These are phyloP conservation scores for Apeltes quadracus DNA, from an alignment of 2,113 vertebrate species.

Conservation along the genomic window DNA sequence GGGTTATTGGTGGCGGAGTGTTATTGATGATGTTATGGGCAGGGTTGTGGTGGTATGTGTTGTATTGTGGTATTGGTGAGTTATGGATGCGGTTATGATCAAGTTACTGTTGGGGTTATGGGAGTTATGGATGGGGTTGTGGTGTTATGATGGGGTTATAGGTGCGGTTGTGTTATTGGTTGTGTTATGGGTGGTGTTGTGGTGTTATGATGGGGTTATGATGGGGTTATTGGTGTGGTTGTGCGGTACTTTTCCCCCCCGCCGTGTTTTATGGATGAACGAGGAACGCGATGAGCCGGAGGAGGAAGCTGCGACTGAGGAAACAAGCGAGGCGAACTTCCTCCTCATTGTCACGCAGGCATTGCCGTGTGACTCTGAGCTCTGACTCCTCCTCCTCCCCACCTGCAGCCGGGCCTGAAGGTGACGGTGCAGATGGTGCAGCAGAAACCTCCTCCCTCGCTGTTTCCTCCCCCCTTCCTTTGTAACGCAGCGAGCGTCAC, in stretches of 20 bases:
- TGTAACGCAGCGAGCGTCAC: background rate
- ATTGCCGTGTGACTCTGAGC: background rate
- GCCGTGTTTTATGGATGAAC: background rate
- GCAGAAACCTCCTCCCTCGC: background rate
- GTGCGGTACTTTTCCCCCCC: background rate
- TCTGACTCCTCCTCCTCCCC: background rate
- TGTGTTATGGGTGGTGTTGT: too few species aligned
- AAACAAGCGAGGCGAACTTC: conserved; percentile 37
- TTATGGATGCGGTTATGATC: too few species aligned
- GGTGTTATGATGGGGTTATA: too few species aligned
- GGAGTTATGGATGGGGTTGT: too few species aligned
- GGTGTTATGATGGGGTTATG: too few species aligned
- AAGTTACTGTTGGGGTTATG: too few species aligned
- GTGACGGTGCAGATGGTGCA: background rate
- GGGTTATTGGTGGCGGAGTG: too few species aligned
- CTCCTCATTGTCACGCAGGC: conserved; percentile 5
- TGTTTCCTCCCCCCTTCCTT: background rate
- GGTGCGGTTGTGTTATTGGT: too few species aligned
- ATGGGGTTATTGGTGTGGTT: too few species aligned
- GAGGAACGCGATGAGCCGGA: conserved; percentile 9
- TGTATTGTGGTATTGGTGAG: too few species aligned
- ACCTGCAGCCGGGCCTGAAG: background rate
- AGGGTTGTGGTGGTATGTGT: too few species aligned
- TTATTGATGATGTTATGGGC: too few species aligned
- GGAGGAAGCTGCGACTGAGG: conserved; percentile 13